Base-by-base conservation (phyloP, 2,797 vertebrate genomes). In the Hoplostethus atlanticus region DNA sequence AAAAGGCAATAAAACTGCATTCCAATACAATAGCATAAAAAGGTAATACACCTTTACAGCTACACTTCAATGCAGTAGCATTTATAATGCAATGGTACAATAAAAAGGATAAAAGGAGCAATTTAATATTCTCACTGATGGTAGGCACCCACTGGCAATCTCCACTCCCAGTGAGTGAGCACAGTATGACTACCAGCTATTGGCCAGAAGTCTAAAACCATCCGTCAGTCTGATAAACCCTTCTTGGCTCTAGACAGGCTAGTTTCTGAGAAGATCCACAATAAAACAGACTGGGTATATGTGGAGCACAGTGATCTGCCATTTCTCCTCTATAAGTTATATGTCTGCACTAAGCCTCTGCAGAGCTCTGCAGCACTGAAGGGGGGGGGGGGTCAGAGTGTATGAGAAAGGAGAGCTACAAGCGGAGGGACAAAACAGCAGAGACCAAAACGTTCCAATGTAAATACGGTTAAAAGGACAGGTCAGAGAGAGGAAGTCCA, bases 301-400 rank as follows among this genome's bases (percentile, higher is more conserved):
- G 30, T 71, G 57, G 66, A 67, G 34, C 42, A 72, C 6, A 50
- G 31, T 46, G 64, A 68, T 60, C 44, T 65, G 64, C 57, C 0
- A 52, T 52, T 73, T 81, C 65, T 67, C 46, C 64, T 58, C 40
- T 15, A 60, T n/a, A 40, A 56, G 56, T 62, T 65, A 60, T 80
- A 21, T 72, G 78, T 69, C 79, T 64, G 64, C 21, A 51, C 80
- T 84, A 72, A 82, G 82, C 83, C 83, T 85, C 87, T 82, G 86
- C 88, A 84, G 84, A 86, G 80, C 84, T 87, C 83, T 91, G 89
- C 86, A 84, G 50, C 70, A 83, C 58, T n/a, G 64, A 71, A 30
- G 25, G 31, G 31, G 56, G 69, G 61, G 62, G 68, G 81, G 73
- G 51, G 63, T 77, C 78, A 75, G 38, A 34, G 55, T 68, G 55